Percentiles rank a stretch among this genome's conserved stretches.
phyloP scores from a whole-genome alignment of 2,797 vertebrate species.

The Coluber constrictor region DNA sequence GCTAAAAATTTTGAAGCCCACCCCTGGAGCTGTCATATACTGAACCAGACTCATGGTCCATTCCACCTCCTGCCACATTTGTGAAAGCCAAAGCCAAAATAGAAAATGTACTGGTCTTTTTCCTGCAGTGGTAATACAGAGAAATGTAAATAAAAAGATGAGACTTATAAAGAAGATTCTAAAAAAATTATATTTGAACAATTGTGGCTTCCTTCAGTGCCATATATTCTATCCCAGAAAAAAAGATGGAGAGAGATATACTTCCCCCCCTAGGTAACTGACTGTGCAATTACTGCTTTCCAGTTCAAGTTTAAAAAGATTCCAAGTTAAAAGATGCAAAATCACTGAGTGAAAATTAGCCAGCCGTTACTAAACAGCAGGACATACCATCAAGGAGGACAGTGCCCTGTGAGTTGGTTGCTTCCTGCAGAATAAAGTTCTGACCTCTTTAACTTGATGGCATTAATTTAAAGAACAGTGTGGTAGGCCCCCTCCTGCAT shows the following conservation, averaged over 20 bases:
- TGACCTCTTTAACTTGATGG: conserved; percentile 8
- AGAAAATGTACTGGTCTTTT: not conserved
- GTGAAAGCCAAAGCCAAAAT: not conserved
- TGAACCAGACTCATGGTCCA: not conserved
- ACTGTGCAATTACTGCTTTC: conserved; percentile 21
- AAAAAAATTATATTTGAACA: not conserved
- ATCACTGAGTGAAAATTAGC: conserved; percentile 18
- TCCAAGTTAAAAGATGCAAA: conserved; percentile 19
- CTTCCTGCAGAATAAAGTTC: not conserved
- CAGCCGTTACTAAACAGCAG: conserved; percentile 23
- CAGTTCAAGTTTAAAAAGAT: conserved; percentile 5
- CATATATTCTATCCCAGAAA: not conserved
- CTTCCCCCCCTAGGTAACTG: conserved; percentile 1
- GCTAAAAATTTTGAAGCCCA: too few relatives aligned
- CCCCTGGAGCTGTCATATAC: not conserved
- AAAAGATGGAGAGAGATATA: not conserved
- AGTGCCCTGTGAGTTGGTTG: not conserved
- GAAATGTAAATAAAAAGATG: not conserved
- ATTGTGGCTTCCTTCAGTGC: not conserved
- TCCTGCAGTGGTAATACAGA: not conserved
- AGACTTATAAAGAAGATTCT: not conserved
- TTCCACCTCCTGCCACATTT: not conserved
- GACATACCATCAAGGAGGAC: not conserved
- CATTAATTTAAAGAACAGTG: not conserved
- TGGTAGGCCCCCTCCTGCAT: not conserved